These are phyloP conservation scores for Echinometra lucunter DNA, from an alignment of 53 echinoderm and acorn worm genomes.

Conservation along the genomic window DNA sequence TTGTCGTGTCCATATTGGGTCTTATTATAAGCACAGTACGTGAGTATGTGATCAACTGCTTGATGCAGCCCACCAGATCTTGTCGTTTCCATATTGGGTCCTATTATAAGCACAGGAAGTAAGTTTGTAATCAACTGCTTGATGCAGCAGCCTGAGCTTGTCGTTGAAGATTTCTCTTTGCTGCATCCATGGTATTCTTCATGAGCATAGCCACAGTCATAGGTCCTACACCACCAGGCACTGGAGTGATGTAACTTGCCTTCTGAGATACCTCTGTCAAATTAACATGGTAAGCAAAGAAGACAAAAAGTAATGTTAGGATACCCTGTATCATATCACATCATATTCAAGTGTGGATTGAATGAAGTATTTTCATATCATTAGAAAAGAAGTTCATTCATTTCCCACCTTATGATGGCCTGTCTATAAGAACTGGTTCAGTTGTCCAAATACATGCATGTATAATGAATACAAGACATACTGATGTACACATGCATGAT, in stretches of 20 bases:
- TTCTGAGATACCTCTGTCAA: slow-evolving; percentile 85
- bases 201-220: slow-evolving; percentile 97
- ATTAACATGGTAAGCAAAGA: not conserved
- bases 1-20: not conserved
- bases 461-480: too few species aligned
- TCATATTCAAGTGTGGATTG: too few species aligned
- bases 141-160: slow-evolving; percentile 15
- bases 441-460: too few species aligned
- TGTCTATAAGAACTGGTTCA: too few species aligned
- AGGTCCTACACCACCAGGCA: slow-evolving; percentile 93
- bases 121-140: slow-evolving; percentile 13
- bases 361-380: too few species aligned
- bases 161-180: slow-evolving; percentile 67
- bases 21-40: not conserved
- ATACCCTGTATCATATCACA: too few species aligned
- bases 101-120: not conserved
- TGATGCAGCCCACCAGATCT: not conserved
- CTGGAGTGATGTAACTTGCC: slow-evolving; percentile 88
- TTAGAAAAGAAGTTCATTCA: too few species aligned
- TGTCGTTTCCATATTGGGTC: slow-evolving; percentile 21
- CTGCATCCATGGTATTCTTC: slow-evolving; percentile 92
- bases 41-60: not conserved
- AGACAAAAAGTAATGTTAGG: not conserved
- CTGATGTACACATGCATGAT: too few species aligned
- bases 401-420: too few species aligned